These are phyloP conservation scores for Passer montanus DNA, from an alignment of 2,113 vertebrate species.

Conservation along the genomic window DNA sequence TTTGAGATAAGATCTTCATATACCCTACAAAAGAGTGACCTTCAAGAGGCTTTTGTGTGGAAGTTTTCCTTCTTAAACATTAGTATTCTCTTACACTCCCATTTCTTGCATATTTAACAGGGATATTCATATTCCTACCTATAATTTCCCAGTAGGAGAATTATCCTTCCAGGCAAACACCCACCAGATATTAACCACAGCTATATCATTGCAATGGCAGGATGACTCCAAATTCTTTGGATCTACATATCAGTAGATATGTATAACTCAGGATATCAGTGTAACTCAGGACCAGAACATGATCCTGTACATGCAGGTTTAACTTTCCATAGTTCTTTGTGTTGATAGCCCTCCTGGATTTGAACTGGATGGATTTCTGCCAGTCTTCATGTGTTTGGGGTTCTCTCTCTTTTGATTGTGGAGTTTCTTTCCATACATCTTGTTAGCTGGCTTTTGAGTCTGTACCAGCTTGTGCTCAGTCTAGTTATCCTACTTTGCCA, in stretches of 20 bases:
- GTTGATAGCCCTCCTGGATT: not conserved
- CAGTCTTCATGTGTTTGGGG: not conserved
- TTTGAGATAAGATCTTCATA: not conserved
- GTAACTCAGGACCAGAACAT: not conserved
- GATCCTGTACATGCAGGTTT: not conserved
- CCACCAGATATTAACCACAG: not conserved
- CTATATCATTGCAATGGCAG: not conserved
- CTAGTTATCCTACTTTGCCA: not conserved
- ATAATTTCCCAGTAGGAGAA: not conserved
- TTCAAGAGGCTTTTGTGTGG: not conserved
- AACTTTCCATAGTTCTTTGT: not conserved
- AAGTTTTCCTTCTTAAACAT: not conserved
- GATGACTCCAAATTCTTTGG: not conserved
- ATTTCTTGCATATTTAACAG: not conserved
- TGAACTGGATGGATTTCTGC: not conserved
- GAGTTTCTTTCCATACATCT: not conserved
- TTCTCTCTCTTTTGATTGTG: not conserved
- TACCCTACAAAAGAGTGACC: not conserved
- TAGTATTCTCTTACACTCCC: not conserved
- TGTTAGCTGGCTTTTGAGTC: not conserved
- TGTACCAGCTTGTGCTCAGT: not conserved
- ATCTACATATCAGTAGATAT: not conserved
- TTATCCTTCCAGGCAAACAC: not conserved
- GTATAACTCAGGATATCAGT: not conserved
- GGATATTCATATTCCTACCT: not conserved